Evolutionary conservation across 2,888 invertebrate genomes (phyloP), one percentile per base, ranked within the genome.

Genomic region (Drosophila paranaensis): DNA sequence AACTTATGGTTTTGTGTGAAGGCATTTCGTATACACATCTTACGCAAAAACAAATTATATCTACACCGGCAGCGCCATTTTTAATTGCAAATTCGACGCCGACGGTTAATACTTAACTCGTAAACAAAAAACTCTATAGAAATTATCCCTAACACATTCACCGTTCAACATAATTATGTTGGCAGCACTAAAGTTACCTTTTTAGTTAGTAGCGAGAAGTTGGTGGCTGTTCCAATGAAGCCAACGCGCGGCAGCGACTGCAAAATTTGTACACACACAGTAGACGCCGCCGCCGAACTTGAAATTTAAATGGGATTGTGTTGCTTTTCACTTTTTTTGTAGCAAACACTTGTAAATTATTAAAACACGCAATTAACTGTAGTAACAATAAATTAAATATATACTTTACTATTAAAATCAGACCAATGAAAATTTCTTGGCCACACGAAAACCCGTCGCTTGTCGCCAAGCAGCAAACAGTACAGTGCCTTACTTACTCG

Each of bases 1-100:
- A 69, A 25, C 33, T 37, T 20, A 5, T 37, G 20, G 13, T 13
- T 43, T 6, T 57, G 25, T 55, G 30, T 58, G 55, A 37, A 37
- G 40, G 48, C 45, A 71, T 61, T 64, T 74, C 42, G 61, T 62
- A 75, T 79, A 79, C 79, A 75, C 27, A 74, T 54, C 63, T 70
- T 35, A 79, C 57, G 66, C 55, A 67, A 30, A 56, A 13, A 60
- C 30, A 53, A 65, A 60, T 65, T 60, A 57, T 83, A 69, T 88
- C 73, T 88, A 83, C 57, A 82, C 64, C 53, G 60, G 77, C 67
- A 85, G 51, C 84, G 84, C 84, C 84, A 85, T 85, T 89, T 84
- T 85, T 85, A 87, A 89, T 85, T 85, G 84, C 81, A 60, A 73
- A 77, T 37, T 39, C 39, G 79, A 77, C 65, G 79, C 79, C 74